A percentile compares a stretch with the other conserved stretches of the same genome.
Evolutionary conservation across 2,888 invertebrate genomes (phyloP).

Genomic region (Macroteleia sp.): DNA sequence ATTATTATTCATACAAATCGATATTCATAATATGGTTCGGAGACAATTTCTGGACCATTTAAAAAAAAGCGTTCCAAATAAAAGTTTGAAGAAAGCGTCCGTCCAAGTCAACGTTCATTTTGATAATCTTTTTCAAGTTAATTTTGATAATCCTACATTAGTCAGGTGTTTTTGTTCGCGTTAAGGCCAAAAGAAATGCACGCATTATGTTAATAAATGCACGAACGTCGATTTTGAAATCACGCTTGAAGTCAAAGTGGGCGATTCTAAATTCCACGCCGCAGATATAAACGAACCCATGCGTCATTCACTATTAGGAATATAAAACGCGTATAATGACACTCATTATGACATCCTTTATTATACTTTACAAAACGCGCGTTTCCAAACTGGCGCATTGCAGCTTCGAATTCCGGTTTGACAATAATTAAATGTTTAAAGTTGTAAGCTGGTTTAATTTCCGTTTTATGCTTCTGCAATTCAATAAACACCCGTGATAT

Average conservation of each 20-base stretch:
- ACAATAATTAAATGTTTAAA: constrained; percentile 40
- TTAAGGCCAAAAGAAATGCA: constrained; percentile 32
- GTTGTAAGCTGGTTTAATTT: constrained; percentile 38
- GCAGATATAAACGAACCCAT: constrained; percentile 40
- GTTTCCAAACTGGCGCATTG: constrained; percentile 22
- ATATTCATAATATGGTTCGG: background rate
- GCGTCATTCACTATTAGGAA: constrained; percentile 46
- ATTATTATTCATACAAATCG: no score
- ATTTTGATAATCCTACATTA: constrained; percentile 33
- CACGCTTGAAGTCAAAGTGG: constrained; percentile 45
- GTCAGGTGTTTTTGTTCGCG: constrained; percentile 30
- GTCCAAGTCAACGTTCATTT: constrained; percentile 5
- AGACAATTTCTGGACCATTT: background rate
- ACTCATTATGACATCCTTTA: constrained; percentile 58
- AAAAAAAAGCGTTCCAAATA: background rate
- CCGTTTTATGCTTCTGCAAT: constrained; percentile 26
- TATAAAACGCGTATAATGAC: constrained; percentile 46
- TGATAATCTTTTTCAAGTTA: constrained; percentile 19
- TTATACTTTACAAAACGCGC: constrained; percentile 25
- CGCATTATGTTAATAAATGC: constrained; percentile 55
- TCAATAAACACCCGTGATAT: constrained; percentile 35
- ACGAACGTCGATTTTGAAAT: constrained; percentile 48
- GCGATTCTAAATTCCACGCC: constrained; percentile 38
- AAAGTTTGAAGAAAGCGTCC: background rate
- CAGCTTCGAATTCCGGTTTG: constrained; percentile 17